Evolutionary conservation across 2,888 invertebrate species (phyloP).

Genomic region (Caenorhabditis zanzibari): DNA sequence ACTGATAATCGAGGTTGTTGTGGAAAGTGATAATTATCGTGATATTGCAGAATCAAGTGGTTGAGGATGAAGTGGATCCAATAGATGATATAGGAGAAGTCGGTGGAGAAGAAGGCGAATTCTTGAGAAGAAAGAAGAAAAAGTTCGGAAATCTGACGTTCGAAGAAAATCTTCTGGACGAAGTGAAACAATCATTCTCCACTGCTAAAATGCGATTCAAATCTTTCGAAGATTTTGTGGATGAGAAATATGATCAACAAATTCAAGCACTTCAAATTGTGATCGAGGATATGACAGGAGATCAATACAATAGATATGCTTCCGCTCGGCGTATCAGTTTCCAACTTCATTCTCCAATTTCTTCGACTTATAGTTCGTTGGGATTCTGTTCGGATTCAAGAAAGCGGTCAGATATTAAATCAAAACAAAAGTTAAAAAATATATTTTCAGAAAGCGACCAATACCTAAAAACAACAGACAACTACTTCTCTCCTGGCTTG

Average conservation of each 20-base stretch:
- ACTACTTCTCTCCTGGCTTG: slow-evolving; percentile 40
- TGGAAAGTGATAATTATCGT: not conserved
- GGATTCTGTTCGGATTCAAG: not conserved
- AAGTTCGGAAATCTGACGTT: slow-evolving; percentile 17
- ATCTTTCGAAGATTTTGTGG: slow-evolving; percentile 4
- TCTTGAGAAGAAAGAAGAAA: slow-evolving; percentile 38
- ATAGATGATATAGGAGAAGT: slow-evolving; percentile 55
- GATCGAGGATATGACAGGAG: slow-evolving; percentile 27
- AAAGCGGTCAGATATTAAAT: not conserved
- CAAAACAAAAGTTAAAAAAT: not conserved
- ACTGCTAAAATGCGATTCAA: not conserved
- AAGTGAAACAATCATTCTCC: slow-evolving; percentile 21
- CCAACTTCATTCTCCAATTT: slow-evolving; percentile 27
- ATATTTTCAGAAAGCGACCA: slow-evolving; percentile 16
- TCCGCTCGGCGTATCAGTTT: slow-evolving; percentile 43
- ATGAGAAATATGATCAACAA: slow-evolving; percentile 1
- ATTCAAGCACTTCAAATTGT: slow-evolving; percentile 15
- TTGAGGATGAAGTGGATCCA: slow-evolving; percentile 46
- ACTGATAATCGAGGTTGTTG: too few relatives aligned
- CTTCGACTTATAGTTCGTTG: not conserved
- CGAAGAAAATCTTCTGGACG: slow-evolving; percentile 35
- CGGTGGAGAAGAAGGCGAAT: slow-evolving; percentile 49
- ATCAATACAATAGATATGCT: slow-evolving; percentile 35
- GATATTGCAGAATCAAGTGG: not conserved
- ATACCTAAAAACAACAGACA: slow-evolving; percentile 32